Evolutionary conservation across 2,113 vertebrate species (phyloP), one percentile per base, ranked within the genome.

Genomic region (Rhabdornis inornatus): DNA sequence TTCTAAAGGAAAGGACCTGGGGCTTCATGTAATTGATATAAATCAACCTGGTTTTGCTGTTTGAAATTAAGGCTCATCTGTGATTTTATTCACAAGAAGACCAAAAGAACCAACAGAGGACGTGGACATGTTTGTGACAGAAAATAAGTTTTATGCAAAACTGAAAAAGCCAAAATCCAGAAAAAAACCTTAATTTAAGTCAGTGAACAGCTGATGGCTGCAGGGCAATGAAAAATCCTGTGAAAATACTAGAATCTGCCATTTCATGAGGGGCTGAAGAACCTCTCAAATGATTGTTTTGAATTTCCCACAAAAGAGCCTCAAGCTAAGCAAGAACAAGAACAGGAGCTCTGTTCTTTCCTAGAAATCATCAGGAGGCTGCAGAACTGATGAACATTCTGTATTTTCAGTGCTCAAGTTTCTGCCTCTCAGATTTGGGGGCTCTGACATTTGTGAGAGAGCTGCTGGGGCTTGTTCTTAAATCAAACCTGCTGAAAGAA

Each of bases 101-200:
- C 13, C 27, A 12, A 55, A 39, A 57, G 39, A 39, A 55, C 1
- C 2, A 55, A 37, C 39, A 45, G 3, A 25, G 4, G 39, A 83
- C 1, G 14, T 16, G 44, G 23, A n/a, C 2, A 5, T 0, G 6
- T 7, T 21, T 7, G 47, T 33, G 57, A 45, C 75, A 76, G 1
- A 50, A 60, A 92, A 21, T 7, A 44, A 31, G 21, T 25, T 86
- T 45, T 12, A 33, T 17, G 6, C 12, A 68, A 23, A 95, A 90
- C 28, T 53, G 15, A 39, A 65, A 31, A 35, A 69, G 28, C 31
- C 21, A 60, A 60, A 72, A 53, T 45, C 35, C 40, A 82, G 25
- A 33, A 37, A 49, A 49, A 28, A 66, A 0, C 6, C 17, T 64
- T 6, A 17, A 65, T n/a, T 55, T 2, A n/a, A 74, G 13, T 44